Evolutionary conservation across 1,140 invertebrate species (phyloP).

Genomic region (Lutraria rhynchaena): DNA sequence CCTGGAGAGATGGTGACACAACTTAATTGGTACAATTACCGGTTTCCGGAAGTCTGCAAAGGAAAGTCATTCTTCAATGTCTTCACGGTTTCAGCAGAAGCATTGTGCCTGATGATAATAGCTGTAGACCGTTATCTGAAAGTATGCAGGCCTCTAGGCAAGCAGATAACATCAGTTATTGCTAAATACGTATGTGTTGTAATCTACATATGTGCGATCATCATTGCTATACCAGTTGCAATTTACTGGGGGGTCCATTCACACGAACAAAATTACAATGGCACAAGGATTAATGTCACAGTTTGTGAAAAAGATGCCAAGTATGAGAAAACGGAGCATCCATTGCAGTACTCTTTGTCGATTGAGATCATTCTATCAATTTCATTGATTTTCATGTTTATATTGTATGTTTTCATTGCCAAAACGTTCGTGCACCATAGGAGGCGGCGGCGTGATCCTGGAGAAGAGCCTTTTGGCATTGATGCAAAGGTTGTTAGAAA

Average conservation of each 20-base stretch:
- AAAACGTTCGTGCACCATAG: not conserved
- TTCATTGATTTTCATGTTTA: slow-evolving; percentile 16
- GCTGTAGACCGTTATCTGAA: slow-evolving; percentile 66
- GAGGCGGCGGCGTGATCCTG: not conserved
- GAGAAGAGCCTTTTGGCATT: not conserved
- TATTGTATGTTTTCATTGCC: slow-evolving; percentile 27
- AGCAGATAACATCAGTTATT: slow-evolving; percentile 49
- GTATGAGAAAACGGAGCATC: slow-evolving; percentile 6
- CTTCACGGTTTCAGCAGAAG: slow-evolving; percentile 66
- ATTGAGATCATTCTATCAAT: slow-evolving; percentile 8
- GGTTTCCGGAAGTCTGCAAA: slow-evolving; percentile 58
- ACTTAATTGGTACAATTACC: slow-evolving; percentile 68
- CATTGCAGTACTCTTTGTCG: slow-evolving; percentile 4
- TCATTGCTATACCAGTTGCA: slow-evolving; percentile 14
- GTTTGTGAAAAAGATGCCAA: slow-evolving; percentile 39
- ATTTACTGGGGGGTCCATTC: slow-evolving; percentile 34
- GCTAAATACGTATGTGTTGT: slow-evolving; percentile 3
- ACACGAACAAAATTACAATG: not conserved
- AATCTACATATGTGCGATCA: slow-evolving; percentile 5
- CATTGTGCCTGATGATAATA: slow-evolving; percentile 62
- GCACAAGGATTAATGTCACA: slow-evolving; percentile 17
- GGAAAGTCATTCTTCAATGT: slow-evolving; percentile 60
- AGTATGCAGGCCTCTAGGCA: slow-evolving; percentile 62
- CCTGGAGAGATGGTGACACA: slow-evolving; percentile 71
- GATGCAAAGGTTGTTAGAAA: not conserved